Base-by-base conservation (phyloP, 1,140 invertebrate species). In the Drosophila lowei region DNA sequence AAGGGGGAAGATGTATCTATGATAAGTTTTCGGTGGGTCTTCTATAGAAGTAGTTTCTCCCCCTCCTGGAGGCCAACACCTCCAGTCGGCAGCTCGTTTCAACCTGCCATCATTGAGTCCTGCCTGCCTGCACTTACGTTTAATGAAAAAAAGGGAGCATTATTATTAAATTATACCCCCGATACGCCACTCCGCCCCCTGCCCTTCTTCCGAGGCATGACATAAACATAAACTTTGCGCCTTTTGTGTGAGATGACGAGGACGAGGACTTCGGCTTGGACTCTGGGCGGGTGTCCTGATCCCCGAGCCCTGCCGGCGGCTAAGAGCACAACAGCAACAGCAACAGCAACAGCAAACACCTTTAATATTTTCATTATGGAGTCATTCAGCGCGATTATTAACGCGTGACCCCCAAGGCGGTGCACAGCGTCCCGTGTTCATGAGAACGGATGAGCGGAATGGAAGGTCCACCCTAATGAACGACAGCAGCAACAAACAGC, bases 321-420 rank as follows among this genome's bases (percentile, higher is more conserved):
- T 77, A 77, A 79, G 73, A 53, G 48, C 55, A 43, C 70, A 71
- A 38, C 62, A 65, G 21, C 60, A 72, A 66, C 63, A 81, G 28
- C 18, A 44, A 46, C 18, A 64, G 28, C 43, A 73, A 63, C 83
- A 86, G 75, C 79, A 86, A 86, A 81, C 83, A 86, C 84, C 85
- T 89, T 89, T 89, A 88, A 89, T 89, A 89, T 89, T 89, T 89
- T 89, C 85, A 89, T 89, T 89, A 89, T 84, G 85, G 85, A 89
- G 84, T 89, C 84, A 89, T 89, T 89, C 70, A 66, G 76, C 76
- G 83, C 83, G 79, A 89, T 88, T 88, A 89, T 88, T 83, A 88
- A 78, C 75, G 83, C 83, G 83, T 86, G 81, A 86, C 81, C 81
- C 81, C 81, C 81, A 58, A 86, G 81, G 83, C 83, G 81, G 52